phyloP scores from a whole-genome alignment of 30 jellyfish, hydroid and myxozoan species.

The Catostylus mosaicus region DNA sequence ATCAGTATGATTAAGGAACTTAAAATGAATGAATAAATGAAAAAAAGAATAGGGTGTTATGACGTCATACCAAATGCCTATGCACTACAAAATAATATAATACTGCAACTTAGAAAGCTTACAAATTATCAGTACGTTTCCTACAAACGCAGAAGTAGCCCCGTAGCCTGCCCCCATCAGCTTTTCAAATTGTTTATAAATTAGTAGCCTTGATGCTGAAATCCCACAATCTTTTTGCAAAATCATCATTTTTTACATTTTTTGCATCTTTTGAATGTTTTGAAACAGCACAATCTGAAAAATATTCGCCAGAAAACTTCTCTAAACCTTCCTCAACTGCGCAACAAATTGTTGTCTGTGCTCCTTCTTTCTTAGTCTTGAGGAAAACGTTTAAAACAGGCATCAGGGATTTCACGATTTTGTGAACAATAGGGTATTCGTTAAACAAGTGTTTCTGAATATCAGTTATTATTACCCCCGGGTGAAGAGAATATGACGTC shows the following conservation, averaged over 20 bases:
- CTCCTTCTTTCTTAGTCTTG: constrained; percentile 74
- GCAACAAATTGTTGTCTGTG: constrained; percentile 86
- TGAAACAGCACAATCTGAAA: constrained; percentile 60
- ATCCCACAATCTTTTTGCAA: constrained; percentile 56
- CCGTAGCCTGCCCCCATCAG: too few relatives aligned
- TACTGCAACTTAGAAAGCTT: too few relatives aligned
- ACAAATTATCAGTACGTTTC: too few relatives aligned
- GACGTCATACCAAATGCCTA: too few relatives aligned
- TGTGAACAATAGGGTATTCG: too few relatives aligned
- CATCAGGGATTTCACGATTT: too few relatives aligned
- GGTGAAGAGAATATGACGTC: constrained; percentile 80
- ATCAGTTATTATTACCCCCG: constrained; percentile 82
- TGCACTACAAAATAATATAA: too few relatives aligned
- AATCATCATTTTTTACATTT: constrained; percentile 12
- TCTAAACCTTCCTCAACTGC: constrained; percentile 89
- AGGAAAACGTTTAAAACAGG: constrained; percentile 13
- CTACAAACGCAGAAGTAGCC: too few relatives aligned
- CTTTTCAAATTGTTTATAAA: too few relatives aligned
- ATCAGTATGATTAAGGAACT: too few relatives aligned
- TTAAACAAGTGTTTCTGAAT: constrained; percentile 5
- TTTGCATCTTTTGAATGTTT: constrained; percentile 11
- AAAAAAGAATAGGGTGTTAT: too few relatives aligned
- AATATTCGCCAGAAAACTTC: constrained; percentile 75
- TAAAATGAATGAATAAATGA: too few relatives aligned
- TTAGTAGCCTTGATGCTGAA: constrained; percentile 52